Conservation (phyloP, 2,113 vertebrate genomes). For the Leuciscus idus region DNA sequence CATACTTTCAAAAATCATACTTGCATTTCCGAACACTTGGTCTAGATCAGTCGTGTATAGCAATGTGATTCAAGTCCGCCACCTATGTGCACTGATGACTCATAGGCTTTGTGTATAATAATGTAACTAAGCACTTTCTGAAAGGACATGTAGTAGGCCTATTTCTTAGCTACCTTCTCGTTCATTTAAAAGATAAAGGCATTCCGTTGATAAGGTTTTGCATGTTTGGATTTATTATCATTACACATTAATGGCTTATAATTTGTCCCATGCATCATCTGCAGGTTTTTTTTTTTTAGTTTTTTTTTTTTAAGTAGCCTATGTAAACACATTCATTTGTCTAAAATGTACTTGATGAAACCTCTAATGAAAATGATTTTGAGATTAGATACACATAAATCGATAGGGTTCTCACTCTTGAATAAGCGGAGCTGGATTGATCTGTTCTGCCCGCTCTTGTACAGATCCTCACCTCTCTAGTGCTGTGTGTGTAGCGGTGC, state of each 20-base stretch:
- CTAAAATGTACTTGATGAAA: constrained; percentile 29
- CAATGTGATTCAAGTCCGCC: constrained; percentile 14
- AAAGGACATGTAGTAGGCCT: neutral
- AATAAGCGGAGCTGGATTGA: constrained; percentile 23
- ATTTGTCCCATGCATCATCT: neutral
- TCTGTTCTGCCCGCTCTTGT: constrained; percentile 37
- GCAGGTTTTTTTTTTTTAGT: neutral
- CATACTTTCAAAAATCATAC: neutral
- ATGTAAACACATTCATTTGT: constrained; percentile 38
- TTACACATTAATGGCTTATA: neutral
- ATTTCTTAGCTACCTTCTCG: constrained; percentile 28
- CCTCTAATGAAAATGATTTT: constrained; percentile 40
- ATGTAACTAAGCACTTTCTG: constrained; percentile 41
- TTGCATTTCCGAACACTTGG: neutral
- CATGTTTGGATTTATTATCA: constrained; percentile 19
- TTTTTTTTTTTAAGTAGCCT: constrained; percentile 14
- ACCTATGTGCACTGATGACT: constrained; percentile 43
- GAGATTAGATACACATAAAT: constrained; percentile 49
- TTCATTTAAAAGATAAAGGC: neutral
- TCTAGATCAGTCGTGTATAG: constrained; percentile 18
- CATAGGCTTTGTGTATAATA: constrained; percentile 45
- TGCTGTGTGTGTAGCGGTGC: constrained; percentile 17
- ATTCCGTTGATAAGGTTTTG: constrained; percentile 12
- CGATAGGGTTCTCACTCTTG: constrained; percentile 4
- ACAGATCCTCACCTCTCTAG: constrained; percentile 26